Base-by-base conservation (phyloP, 1,140 invertebrate genomes). In the Lepidurus arcticus region DNA sequence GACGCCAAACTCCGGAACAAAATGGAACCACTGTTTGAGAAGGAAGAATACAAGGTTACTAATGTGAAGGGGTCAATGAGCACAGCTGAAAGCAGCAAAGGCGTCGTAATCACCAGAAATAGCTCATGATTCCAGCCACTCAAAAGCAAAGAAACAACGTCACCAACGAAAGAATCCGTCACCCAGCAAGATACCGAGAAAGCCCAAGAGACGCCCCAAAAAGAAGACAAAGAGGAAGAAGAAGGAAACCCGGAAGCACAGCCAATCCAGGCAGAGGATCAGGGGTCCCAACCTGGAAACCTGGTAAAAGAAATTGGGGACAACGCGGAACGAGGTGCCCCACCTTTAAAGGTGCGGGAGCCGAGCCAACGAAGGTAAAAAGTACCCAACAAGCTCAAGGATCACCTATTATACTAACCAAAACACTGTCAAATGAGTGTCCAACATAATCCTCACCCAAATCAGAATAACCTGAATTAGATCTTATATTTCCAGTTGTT, bases 31-130 rank as follows among this genome's bases (percentile, higher is more conserved):
- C 76, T 24, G 44, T 77, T 21, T 47, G 21, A 77, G 42, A 44
- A 26, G 21, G 45, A 77, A 16, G 43, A 43, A 10, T 77, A 53
- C 45, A 53, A 11, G 42, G 44, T 77, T 47, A 47, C 53, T 34
- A 42, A 53, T 16, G 42, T 47, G 10, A 77, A 77, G 21, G 76
- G 76, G 7, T 8, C 11, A 13, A 77, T 77, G 76, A 42, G 74
- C 7, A 77, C 76, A 24, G 44, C 76, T 21, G n/a, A 77, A 47
- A 53, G 34, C 42, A 47, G 45, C 42, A 16, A 77, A 47, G 43
- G 34, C 26, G 21, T 53, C 44, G 44, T 77, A 24, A 77, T 45
- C 44, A 45, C 44, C 44, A 45, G 44, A 13, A 45, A 24, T 24
- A 24, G 24, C 24, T 24, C 24, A 24, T 24, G 24, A 0, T 24